phyloP scores from a whole-genome alignment of 1,140 invertebrate species.

The Drosophila takahashii region DNA sequence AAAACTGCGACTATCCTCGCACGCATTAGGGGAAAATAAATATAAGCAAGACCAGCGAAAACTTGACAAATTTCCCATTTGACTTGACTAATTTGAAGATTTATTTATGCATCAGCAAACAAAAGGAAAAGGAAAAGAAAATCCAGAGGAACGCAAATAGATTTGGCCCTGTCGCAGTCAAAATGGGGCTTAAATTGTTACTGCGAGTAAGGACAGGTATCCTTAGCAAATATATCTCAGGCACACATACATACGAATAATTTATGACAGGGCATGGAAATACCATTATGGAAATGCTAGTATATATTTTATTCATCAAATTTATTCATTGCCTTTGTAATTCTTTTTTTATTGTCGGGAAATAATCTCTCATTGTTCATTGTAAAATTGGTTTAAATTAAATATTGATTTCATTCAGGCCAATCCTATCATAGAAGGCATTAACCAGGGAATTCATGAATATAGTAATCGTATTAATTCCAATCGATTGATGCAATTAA shows the following conservation, averaged over 20 bases:
- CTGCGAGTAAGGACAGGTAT: conserved; percentile 16
- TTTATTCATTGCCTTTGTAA: conserved; percentile 49
- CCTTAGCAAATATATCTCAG: conserved; percentile 14
- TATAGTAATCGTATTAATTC: conserved; percentile 21
- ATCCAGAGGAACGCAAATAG: conserved; percentile 47
- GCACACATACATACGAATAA: conserved; percentile 5
- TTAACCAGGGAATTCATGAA: conserved; percentile 8
- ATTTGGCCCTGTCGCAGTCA: conserved; percentile 29
- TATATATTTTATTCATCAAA: conserved; percentile 13
- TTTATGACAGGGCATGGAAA: conserved; percentile 20
- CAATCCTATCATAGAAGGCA: neutral
- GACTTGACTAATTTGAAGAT: conserved; percentile 58
- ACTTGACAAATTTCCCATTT: conserved; percentile 43
- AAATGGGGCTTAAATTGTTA: conserved; percentile 34
- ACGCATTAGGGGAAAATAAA: conserved; percentile 4
- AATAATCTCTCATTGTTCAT: neutral
- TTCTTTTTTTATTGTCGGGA: conserved; percentile 1
- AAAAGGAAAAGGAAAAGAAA: conserved; percentile 18
- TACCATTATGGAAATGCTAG: conserved; percentile 40
- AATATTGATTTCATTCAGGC: conserved; percentile 7
- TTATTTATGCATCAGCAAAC: conserved; percentile 51
- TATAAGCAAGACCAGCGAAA: conserved; percentile 5
- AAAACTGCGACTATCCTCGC: conserved; percentile 41
- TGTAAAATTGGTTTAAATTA: conserved; percentile 17
- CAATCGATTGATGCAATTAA: conserved; percentile 15